Evolutionary conservation across 2,797 vertebrate genomes (phyloP), one percentile per base, ranked within the genome.

Genomic region (Pseudotriccus pelzelni): DNA sequence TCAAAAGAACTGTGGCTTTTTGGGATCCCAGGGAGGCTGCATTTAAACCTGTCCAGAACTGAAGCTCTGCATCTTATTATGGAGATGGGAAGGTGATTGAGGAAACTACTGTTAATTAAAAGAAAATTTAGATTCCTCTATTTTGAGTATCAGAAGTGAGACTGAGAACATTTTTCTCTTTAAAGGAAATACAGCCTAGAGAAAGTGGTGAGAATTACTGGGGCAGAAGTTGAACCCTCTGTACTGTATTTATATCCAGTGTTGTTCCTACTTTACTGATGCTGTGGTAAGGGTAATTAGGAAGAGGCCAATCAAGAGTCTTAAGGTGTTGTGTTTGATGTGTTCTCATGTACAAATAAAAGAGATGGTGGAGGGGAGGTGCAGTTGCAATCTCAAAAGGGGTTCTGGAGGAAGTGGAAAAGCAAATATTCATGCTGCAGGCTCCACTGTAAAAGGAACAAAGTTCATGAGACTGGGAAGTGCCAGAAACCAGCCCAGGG

Each of bases 171-270:
- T 86, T 91, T 81, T 66, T 16, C 14, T 75, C 64, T 84, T 94
- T 91, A 91, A 90, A 94, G 62, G 41, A 77, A 69, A 76, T 52
- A 46, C 18, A 91, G 39, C 85, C 91, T 82, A 80, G 28, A 93
- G 80, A 90, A 87, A 79, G 47, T 39, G 63, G 67, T 95, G 91
- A 37, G 62, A 66, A 30, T 55, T 79, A 32, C 25, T 52, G 86
- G 63, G 53, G 55, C 73, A 76, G 44, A 76, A 82, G 77, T 73
- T 93, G 84, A 94, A 53, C 25, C 34, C 22, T 36, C 17, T 78
- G 36, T 44, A 43, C 21, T 43, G 4, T 72, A 67, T 87, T 95
- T 93, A 52, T 85, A 93, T 84, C 66, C 28, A 44, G 1, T n/a
- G 24, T 67, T 84, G 67, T 23, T 62, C 62, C 34, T 63, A 2